Evolutionary conservation across 2,797 vertebrate genomes (phyloP), one percentile per base, ranked within the genome.

Genomic region (Psittacula echo): DNA sequence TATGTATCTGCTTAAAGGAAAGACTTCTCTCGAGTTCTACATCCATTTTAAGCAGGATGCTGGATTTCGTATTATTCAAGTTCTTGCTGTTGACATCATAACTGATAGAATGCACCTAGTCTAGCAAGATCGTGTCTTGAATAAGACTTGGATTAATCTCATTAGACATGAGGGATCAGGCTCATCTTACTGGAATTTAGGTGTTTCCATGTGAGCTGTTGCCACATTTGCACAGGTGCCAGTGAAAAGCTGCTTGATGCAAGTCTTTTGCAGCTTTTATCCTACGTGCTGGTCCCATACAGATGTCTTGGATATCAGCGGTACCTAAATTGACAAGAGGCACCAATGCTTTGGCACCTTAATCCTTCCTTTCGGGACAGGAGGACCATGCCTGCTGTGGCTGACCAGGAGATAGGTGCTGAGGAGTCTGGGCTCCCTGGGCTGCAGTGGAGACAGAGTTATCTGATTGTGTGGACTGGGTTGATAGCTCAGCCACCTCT

Each of bases 291-390:
- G 44, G 12, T 80, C 37, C 64, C 48, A 2, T 30, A 27, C 7
- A 15, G 51, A 45, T 7, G n/a, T 41, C 67, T 21, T 12, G 16
- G 32, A n/a, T 24, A 18, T 27, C 30, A 18, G 12, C 0, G 10
- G 19, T 37, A n/a, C 32, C 47, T 61, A 44, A 64, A 44, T 4
- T 10, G 37, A 21, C 51, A 85, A 53, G 9, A 67, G 39, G 15
- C 2, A 2, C 3, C 1, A 8, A 22, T 45, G 24, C 17, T 78
- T 65, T 2, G 1, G 17, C 29, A 50, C 44, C 29, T 65, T 41
- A 32, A 30, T 30, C 37, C 14, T 86, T 45, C 44, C 44, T 71
- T 60, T 47, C 14, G 19, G 19, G 21, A 32, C 41, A 8, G 21
- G 58, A 51, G 44, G 42, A 64, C 58, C 5, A 27, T 48, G 12